Evolutionary conservation across 2,113 vertebrate genomes (phyloP).

Genomic region (Tachysurus fulvidraco): DNA sequence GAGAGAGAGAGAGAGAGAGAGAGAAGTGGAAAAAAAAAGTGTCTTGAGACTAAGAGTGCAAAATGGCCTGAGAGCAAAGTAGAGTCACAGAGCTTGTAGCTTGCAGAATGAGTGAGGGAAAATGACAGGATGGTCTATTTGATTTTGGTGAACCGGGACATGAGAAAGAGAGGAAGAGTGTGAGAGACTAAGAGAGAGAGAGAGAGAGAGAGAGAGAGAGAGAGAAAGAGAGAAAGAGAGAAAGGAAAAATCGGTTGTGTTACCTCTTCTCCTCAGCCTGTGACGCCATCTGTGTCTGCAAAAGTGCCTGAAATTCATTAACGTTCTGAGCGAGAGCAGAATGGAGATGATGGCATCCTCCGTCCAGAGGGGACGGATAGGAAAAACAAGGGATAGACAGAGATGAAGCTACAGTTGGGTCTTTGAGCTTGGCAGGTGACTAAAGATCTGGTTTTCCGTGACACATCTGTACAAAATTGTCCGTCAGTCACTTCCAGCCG

Average conservation of each 20-base stretch:
- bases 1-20: background rate
- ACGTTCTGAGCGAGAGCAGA: slow-evolving; percentile 41
- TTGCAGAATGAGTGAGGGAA: background rate
- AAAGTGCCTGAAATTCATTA: slow-evolving; percentile 69
- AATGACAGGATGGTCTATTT: slow-evolving; percentile 34
- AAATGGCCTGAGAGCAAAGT: slow-evolving; percentile 24
- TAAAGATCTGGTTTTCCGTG: slow-evolving; percentile 73
- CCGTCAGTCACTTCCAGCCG: slow-evolving; percentile 61
- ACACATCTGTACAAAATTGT: slow-evolving; percentile 72
- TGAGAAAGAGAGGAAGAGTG: too few relatives aligned
- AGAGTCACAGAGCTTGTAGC: slow-evolving; percentile 21
- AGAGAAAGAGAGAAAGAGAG: slow-evolving; percentile 9
- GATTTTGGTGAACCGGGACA: slow-evolving; percentile 22
- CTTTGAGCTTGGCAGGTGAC: slow-evolving; percentile 67
- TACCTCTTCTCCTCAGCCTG: slow-evolving; percentile 38
- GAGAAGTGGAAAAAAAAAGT: slow-evolving; percentile 11
- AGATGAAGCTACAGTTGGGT: slow-evolving; percentile 51
- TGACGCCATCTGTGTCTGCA: slow-evolving; percentile 67
- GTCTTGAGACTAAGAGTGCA: slow-evolving; percentile 17
- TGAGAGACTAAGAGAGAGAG: too few relatives aligned
- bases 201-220: background rate
- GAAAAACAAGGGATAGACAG: slow-evolving; percentile 45
- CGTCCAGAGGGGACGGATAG: background rate
- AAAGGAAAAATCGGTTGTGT: background rate
- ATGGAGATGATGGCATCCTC: background rate